Conservation (phyloP, 2,113 vertebrate genomes). For the Oreochromis spilurus region DNA sequence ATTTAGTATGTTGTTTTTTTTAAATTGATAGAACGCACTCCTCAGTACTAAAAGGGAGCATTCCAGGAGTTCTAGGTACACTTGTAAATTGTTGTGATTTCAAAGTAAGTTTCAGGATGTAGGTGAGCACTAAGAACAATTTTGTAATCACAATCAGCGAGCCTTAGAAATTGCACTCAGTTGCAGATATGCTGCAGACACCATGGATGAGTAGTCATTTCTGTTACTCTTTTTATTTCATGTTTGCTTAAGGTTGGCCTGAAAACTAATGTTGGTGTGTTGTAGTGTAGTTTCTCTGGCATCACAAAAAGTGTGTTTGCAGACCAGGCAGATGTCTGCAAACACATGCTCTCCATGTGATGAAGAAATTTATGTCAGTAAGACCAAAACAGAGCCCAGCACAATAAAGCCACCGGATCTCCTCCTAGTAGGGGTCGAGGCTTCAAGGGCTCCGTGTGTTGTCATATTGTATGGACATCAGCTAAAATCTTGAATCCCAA, state of each 20-base stretch:
- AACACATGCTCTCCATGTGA: background rate
- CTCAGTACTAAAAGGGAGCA: background rate
- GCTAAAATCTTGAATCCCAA: background rate
- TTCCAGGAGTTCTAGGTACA: background rate
- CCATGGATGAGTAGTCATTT: background rate
- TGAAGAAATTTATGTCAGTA: background rate
- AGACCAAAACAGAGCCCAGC: background rate
- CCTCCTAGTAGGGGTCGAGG: background rate
- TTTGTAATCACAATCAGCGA: background rate
- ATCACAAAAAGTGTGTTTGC: background rate
- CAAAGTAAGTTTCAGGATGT: background rate
- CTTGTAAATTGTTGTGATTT: background rate
- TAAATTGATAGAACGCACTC: background rate
- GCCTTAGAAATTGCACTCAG: background rate
- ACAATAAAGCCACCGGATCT: background rate
- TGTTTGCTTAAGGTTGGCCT: background rate
- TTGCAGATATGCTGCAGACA: background rate
- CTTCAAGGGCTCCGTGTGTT: background rate
- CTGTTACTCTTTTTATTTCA: background rate
- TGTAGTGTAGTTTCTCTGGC: background rate
- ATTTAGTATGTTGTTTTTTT: background rate
- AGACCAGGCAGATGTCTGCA: background rate
- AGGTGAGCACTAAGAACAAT: background rate
- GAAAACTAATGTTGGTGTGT: background rate
- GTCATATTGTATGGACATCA: background rate